Conservation (phyloP, 2,888 invertebrate genomes). For the Drosophila eohydei region DNA sequence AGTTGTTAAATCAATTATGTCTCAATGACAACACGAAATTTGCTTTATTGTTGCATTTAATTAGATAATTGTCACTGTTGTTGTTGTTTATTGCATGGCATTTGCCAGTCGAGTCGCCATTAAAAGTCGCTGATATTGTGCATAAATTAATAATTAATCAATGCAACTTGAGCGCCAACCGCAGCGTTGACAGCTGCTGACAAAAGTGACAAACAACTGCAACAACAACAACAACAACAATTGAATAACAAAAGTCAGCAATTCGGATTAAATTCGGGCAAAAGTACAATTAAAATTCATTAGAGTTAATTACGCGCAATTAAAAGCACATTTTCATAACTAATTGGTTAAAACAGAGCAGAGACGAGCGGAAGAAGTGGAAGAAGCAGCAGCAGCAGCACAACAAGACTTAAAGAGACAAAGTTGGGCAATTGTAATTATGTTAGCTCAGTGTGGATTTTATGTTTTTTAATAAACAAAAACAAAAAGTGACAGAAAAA, state of each 20-base stretch:
- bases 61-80: constrained; percentile 32
- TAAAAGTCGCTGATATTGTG: constrained; percentile 15
- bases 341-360: constrained; percentile 53
- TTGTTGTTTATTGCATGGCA: constrained; percentile 27
- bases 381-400: constrained; percentile 1
- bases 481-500: constrained; percentile 4
- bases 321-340: constrained; percentile 73
- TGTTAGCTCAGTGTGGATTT: constrained; percentile 51
- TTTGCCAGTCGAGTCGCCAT: constrained; percentile 23
- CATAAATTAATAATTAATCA: constrained; percentile 49
- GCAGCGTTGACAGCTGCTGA: constrained; percentile 57
- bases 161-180: constrained; percentile 42
- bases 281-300: constrained; percentile 69
- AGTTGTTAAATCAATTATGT: constrained; percentile 36
- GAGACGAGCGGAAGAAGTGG: background rate
- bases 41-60: constrained; percentile 42
- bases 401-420: constrained; percentile 12
- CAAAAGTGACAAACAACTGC: constrained; percentile 21
- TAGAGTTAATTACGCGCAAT: constrained; percentile 72
- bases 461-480: constrained; percentile 38
- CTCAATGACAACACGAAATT: constrained; percentile 21
- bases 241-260: constrained; percentile 9
- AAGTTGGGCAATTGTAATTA: constrained; percentile 41
- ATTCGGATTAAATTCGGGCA: constrained; percentile 58
- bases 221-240: constrained; percentile 20